Percentiles rank a stretch among this genome's conserved stretches.
These are phyloP conservation scores for Trochalopteron elliotii DNA, from an alignment of 2,113 vertebrate species.

Conservation along the genomic window DNA sequence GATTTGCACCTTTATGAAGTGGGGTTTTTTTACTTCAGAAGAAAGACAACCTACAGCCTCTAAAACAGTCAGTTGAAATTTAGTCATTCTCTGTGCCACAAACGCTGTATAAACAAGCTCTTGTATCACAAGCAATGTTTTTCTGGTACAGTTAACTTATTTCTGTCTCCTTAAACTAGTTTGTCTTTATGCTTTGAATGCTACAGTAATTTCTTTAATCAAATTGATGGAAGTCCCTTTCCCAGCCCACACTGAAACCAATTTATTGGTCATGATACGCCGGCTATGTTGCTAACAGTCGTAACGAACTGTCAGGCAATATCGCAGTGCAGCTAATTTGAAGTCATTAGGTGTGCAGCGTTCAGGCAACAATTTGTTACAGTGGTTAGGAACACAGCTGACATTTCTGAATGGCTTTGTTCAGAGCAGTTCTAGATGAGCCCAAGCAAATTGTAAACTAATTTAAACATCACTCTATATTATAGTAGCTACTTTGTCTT, in stretches of 20 bases:
- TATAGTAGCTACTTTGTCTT: slow-evolving; percentile 93
- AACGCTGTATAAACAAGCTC: slow-evolving; percentile 61
- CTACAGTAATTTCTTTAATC: slow-evolving; percentile 99
- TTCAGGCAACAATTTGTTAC: slow-evolving; percentile 99
- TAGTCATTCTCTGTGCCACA: slow-evolving; percentile 41
- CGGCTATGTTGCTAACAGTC: slow-evolving; percentile 97
- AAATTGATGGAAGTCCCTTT: slow-evolving; percentile 96
- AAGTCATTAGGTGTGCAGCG: slow-evolving; percentile 99
- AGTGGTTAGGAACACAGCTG: slow-evolving; percentile 90
- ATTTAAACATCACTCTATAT: slow-evolving; percentile 99
- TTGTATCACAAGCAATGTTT: slow-evolving; percentile 69
- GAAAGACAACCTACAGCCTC: background rate
- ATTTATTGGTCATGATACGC: slow-evolving; percentile 99
- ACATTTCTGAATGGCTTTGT: slow-evolving; percentile 92
- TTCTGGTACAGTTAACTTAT: slow-evolving; percentile 82
- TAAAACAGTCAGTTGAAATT: slow-evolving; percentile 4
- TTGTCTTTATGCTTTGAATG: slow-evolving; percentile 87
- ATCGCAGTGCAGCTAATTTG: slow-evolving; percentile 98
- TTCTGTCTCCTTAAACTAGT: slow-evolving; percentile 84
- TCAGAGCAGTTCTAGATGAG: slow-evolving; percentile 93
- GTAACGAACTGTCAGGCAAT: slow-evolving; percentile 99
- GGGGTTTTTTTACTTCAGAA: background rate
- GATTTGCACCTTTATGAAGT: background rate
- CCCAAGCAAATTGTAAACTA: slow-evolving; percentile 99
- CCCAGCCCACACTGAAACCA: slow-evolving; percentile 94